These are phyloP conservation scores for Drepanosiphum platanoidis DNA, from an alignment of 2,888 invertebrate genomes.

Conservation along the genomic window DNA sequence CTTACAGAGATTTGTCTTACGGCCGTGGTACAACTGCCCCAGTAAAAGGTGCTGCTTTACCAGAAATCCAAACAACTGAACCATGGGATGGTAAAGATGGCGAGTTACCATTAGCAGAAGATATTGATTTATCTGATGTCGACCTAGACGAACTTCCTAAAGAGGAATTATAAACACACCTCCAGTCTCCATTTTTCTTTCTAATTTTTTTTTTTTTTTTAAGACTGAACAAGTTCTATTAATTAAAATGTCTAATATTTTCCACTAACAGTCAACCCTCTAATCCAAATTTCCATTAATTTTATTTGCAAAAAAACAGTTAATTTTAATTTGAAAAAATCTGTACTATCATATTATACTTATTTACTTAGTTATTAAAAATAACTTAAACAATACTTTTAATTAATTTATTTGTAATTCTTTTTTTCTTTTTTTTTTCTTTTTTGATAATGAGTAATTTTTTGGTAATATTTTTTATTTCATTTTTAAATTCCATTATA, in stretches of 20 bases:
- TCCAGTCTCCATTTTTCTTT: slow-evolving; percentile 10
- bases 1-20: slow-evolving; percentile 83
- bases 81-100: slow-evolving; percentile 97
- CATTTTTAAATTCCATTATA: slow-evolving; percentile 10
- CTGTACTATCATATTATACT: neutral
- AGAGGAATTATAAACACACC: slow-evolving; percentile 52
- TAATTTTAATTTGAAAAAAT: slow-evolving; percentile 5
- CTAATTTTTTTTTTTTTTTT: slow-evolving; percentile 57
- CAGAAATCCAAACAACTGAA: slow-evolving; percentile 74
- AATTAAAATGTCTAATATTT: slow-evolving; percentile 30
- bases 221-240: slow-evolving; percentile 52
- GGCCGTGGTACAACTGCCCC: slow-evolving; percentile 93
- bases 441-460: neutral
- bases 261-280: slow-evolving; percentile 35
- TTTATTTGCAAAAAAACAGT: slow-evolving; percentile 1
- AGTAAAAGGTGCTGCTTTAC: slow-evolving; percentile 83
- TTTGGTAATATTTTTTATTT: slow-evolving; percentile 5
- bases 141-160: slow-evolving; percentile 75
- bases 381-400: slow-evolving; percentile 30
- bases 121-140: slow-evolving; percentile 90
- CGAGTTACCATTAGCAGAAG: slow-evolving; percentile 84
- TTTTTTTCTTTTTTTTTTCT: neutral
- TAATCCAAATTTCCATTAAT: neutral
- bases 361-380: slow-evolving; percentile 33
- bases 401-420: neutral